phyloP scores from a whole-genome alignment of 2,113 vertebrate species.

The Percina caprodes region DNA sequence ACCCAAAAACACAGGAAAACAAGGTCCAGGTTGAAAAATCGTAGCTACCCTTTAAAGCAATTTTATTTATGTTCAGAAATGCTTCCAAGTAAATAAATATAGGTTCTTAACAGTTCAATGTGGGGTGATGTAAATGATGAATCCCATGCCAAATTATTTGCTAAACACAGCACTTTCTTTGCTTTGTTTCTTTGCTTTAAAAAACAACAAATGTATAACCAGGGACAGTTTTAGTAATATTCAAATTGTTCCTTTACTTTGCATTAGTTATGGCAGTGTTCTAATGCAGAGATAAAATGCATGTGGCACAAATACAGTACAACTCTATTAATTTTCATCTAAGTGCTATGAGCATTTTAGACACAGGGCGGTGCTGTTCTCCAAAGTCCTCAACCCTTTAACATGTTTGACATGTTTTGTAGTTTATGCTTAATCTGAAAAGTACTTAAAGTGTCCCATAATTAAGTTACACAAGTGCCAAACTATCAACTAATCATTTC shows the following conservation, averaged over 20 bases:
- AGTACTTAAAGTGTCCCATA: neutral
- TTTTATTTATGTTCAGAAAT: neutral
- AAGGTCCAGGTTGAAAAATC: too few species aligned
- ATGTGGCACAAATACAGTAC: neutral
- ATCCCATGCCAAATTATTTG: neutral
- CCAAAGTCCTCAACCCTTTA: neutral
- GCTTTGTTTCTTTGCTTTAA: neutral
- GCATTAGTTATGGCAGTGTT: neutral
- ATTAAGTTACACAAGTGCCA: neutral
- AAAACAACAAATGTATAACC: neutral
- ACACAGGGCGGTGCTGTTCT: conserved; percentile 62
- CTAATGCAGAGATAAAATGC: conserved; percentile 7
- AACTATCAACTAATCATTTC: neutral
- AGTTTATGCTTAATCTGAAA: neutral
- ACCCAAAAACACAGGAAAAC: too few species aligned
- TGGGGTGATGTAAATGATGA: neutral
- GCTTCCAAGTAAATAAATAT: neutral
- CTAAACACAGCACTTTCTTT: neutral
- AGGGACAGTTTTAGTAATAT: neutral
- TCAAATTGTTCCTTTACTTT: conserved; percentile 4
- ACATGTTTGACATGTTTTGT: neutral
- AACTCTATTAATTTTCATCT: conserved; percentile 23
- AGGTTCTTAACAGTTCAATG: neutral
- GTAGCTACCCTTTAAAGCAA: neutral
- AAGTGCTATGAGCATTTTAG: conserved; percentile 15